Evolutionary conservation across 2,797 vertebrate species (phyloP).

Genomic region (Decapterus maruadsi): DNA sequence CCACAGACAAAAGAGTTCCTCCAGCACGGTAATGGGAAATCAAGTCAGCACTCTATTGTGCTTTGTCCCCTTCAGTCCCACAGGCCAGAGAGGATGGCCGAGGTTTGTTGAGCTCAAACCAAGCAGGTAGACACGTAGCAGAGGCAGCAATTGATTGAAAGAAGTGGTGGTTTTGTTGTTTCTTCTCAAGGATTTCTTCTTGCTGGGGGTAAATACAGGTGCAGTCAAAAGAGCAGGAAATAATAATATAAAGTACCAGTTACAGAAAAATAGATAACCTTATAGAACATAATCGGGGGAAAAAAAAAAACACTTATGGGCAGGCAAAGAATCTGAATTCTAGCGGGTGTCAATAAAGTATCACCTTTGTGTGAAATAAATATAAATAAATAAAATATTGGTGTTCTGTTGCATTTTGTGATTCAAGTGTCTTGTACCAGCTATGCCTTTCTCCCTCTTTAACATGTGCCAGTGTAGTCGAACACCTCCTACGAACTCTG

Average conservation of each 20-base stretch:
- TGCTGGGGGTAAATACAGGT: background rate
- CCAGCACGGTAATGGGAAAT: conserved; percentile 70
- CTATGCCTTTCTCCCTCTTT: conserved; percentile 14
- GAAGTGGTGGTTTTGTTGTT: conserved; percentile 1
- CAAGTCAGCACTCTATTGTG: conserved; percentile 65
- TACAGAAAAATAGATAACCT: background rate
- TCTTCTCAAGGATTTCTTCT: background rate
- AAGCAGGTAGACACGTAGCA: background rate
- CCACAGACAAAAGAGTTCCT: conserved; percentile 68
- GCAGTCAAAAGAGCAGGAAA: background rate
- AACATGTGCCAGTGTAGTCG: conserved; percentile 6
- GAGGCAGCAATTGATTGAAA: conserved; percentile 22
- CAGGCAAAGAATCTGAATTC: background rate
- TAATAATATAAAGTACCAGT: conserved; percentile 1
- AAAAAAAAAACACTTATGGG: background rate
- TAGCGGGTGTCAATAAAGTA: too few species aligned
- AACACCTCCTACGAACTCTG: background rate
- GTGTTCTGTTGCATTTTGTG: conserved; percentile 1
- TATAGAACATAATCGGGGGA: conserved; percentile 1
- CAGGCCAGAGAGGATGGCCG: conserved; percentile 13
- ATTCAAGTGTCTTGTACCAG: background rate
- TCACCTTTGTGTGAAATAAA: conserved; percentile 15
- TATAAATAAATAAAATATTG: conserved; percentile 1
- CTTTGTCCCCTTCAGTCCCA: conserved; percentile 56
- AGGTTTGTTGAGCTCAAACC: conserved; percentile 1